Conservation (phyloP, 1,140 invertebrate species). For the Conus ventricosus region DNA sequence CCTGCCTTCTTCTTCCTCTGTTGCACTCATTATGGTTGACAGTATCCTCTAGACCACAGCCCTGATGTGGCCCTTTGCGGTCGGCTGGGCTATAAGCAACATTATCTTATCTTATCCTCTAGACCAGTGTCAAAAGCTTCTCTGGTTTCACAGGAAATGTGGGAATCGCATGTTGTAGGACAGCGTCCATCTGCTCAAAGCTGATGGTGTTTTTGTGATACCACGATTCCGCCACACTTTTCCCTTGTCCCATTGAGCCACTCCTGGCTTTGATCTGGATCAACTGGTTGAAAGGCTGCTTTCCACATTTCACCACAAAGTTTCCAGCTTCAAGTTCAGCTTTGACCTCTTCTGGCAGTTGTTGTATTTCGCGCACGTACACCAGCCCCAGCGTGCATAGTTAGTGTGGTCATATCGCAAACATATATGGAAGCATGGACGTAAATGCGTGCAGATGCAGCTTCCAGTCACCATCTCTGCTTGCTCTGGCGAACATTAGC, state of each 20-base stretch:
- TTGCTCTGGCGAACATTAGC: too few relatives aligned
- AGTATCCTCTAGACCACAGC: not conserved
- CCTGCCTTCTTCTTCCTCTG: not conserved
- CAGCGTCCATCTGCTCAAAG: conserved; percentile 19
- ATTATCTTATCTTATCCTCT: too few relatives aligned
- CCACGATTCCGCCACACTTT: conserved; percentile 6
- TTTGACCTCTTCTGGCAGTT: conserved; percentile 4
- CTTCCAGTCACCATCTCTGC: too few relatives aligned
- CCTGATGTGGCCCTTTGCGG: too few relatives aligned
- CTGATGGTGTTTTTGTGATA: conserved; percentile 4
- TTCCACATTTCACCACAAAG: conserved; percentile 16
- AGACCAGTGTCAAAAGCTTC: not conserved
- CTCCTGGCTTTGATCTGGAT: conserved; percentile 10
- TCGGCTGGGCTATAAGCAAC: too few relatives aligned
- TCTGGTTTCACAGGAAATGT: not conserved
- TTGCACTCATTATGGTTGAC: conserved; percentile 18
- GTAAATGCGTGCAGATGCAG: too few relatives aligned
- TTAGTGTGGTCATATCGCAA: too few relatives aligned
- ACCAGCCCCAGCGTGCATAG: not conserved
- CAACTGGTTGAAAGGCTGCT: conserved; percentile 18
- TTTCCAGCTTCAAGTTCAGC: conserved; percentile 17
- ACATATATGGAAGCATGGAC: too few relatives aligned
- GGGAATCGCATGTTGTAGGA: conserved; percentile 17
- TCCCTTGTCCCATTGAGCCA: conserved; percentile 28
- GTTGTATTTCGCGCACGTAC: conserved; percentile 12